These are phyloP conservation scores for Cavia aperea DNA, from an alignment of 2,113 vertebrate species.

Conservation along the genomic window DNA sequence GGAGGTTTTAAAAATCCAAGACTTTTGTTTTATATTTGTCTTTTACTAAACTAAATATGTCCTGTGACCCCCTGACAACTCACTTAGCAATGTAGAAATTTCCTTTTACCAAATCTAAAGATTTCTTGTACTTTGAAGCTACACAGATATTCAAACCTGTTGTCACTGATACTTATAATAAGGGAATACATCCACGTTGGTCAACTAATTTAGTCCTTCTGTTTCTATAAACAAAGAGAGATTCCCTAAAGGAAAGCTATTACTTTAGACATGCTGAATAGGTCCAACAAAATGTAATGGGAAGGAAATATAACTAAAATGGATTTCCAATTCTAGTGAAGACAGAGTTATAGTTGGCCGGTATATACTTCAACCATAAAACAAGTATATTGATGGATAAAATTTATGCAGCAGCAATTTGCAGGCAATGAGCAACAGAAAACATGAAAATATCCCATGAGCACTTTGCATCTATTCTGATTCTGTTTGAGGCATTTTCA, in stretches of 20 bases:
- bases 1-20: not conserved
- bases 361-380: not conserved
- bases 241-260: not conserved
- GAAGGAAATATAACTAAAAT: conserved; percentile 49
- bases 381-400: not conserved
- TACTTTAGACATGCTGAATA: not conserved
- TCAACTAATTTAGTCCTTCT: conserved; percentile 28
- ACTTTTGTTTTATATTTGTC: conserved; percentile 30
- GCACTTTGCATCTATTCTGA: not conserved
- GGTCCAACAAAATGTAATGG: conserved; percentile 30
- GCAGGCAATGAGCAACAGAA: not conserved
- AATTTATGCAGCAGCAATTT: conserved; percentile 21
- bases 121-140: conserved; percentile 1
- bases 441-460: not conserved
- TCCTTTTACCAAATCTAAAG: conserved; percentile 11
- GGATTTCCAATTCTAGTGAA: conserved; percentile 24
- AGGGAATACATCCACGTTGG: conserved; percentile 5
- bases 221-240: conserved; percentile 25
- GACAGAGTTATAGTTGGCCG: conserved; percentile 5
- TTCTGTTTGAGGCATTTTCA: not conserved
- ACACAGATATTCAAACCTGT: conserved; percentile 10
- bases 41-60: not conserved
- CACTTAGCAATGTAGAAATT: not conserved
- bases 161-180: not conserved
- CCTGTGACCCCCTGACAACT: conserved; percentile 7